phyloP scores from a whole-genome alignment of 2,888 invertebrate species.

The Caenorhabditis sp. region DNA sequence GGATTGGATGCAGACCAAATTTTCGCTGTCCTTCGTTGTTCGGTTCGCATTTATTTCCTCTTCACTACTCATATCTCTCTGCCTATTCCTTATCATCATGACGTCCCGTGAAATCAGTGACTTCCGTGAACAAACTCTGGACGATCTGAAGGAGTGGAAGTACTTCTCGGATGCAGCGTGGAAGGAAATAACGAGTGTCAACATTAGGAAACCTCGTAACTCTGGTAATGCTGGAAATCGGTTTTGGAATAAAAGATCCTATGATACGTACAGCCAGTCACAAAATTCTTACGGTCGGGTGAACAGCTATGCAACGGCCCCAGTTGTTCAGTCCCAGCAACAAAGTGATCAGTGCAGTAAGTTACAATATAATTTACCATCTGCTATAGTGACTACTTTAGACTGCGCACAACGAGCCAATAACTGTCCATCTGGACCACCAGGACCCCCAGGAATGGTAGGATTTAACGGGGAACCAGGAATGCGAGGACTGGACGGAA shows the following conservation, averaged over 20 bases:
- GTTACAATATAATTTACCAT: slow-evolving; percentile 4
- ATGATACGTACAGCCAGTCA: slow-evolving; percentile 34
- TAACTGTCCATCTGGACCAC: slow-evolving; percentile 57
- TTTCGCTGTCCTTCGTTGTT: slow-evolving; percentile 35
- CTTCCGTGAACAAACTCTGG: slow-evolving; percentile 52
- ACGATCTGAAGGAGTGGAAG: slow-evolving; percentile 67
- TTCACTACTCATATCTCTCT: slow-evolving; percentile 42
- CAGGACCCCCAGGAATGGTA: slow-evolving; percentile 42
- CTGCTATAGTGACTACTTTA: too few species aligned
- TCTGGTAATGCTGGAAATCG: slow-evolving; percentile 37
- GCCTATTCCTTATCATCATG: slow-evolving; percentile 49
- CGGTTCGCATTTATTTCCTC: slow-evolving; percentile 44
- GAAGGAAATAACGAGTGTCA: slow-evolving; percentile 48
- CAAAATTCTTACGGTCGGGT: slow-evolving; percentile 46
- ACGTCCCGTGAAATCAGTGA: slow-evolving; percentile 50
- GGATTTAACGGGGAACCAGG: slow-evolving; percentile 60
- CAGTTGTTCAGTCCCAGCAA: slow-evolving; percentile 29
- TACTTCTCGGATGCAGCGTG: slow-evolving; percentile 59
- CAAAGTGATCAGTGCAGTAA: slow-evolving; percentile 59
- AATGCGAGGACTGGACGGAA: slow-evolving; percentile 51
- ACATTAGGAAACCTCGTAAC: slow-evolving; percentile 29
- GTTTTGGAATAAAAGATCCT: slow-evolving; percentile 46
- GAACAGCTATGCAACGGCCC: slow-evolving; percentile 59
- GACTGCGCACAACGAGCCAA: slow-evolving; percentile 58
- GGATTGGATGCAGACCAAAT: slow-evolving; percentile 18